Percentiles rank a stretch among this genome's conserved stretches.
Conservation (phyloP, 2,888 invertebrate genomes). For the Ormyrus thymus region DNA sequence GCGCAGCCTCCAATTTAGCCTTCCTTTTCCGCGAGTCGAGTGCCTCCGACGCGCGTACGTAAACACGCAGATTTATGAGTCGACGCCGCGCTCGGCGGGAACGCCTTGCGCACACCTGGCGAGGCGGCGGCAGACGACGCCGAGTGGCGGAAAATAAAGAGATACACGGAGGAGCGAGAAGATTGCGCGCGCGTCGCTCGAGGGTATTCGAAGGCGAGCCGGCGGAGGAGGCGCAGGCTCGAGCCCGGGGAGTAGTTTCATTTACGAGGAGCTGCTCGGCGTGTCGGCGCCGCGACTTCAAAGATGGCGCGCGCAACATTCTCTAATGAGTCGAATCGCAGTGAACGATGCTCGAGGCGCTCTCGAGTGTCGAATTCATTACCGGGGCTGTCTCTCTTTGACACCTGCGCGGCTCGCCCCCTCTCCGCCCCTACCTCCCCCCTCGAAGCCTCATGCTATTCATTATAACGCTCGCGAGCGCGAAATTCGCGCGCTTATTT, state of each 20-base stretch:
- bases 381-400: slow-evolving; percentile 57
- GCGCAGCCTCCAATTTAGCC: too few species aligned
- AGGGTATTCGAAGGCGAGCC: neutral
- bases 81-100: too few species aligned
- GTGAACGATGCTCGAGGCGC: slow-evolving; percentile 60
- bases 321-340: slow-evolving; percentile 73
- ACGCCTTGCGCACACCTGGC: too few species aligned
- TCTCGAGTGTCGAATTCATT: slow-evolving; percentile 68
- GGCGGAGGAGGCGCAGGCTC: neutral
- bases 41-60: too few species aligned
- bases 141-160: neutral
- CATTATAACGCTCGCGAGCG: slow-evolving; percentile 25
- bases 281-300: slow-evolving; percentile 63
- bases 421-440: too few species aligned
- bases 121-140: neutral
- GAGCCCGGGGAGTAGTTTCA: slow-evolving; percentile 19
- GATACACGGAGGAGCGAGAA: neutral
- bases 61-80: too few species aligned
- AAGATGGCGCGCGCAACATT: slow-evolving; percentile 68
- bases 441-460: neutral
- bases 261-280: slow-evolving; percentile 21
- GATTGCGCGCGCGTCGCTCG: neutral
- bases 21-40: too few species aligned
- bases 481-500: slow-evolving; percentile 19
- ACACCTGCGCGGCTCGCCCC: slow-evolving; percentile 14